These are phyloP conservation scores for Spheniscus mendiculus DNA, from an alignment of 2,113 vertebrate genomes.

Conservation along the genomic window DNA sequence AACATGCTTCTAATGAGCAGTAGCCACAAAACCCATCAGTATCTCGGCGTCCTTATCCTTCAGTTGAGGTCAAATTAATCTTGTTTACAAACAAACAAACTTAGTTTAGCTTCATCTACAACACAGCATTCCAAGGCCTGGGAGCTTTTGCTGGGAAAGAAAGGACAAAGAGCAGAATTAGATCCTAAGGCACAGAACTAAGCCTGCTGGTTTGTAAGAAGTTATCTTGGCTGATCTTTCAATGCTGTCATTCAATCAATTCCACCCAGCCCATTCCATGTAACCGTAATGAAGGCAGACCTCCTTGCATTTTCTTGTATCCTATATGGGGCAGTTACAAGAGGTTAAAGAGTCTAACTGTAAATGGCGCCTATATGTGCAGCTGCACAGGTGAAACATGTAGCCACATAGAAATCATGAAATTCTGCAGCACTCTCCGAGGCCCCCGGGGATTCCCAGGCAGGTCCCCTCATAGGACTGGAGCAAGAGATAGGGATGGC, in stretches of 20 bases:
- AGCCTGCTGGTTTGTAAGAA: not conserved
- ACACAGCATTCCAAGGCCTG: not conserved
- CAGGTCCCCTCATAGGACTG: fast-evolving
- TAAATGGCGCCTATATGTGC: not conserved
- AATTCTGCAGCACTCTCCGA: not conserved
- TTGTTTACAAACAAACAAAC: not conserved
- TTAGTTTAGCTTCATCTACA: not conserved
- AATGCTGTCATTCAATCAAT: not conserved
- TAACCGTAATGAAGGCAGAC: not conserved
- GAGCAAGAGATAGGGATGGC: not conserved
- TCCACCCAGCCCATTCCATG: not conserved
- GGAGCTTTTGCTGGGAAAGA: not conserved
- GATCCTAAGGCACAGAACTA: not conserved
- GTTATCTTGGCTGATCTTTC: not conserved
- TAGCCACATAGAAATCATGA: not conserved
- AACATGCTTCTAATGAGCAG: not conserved
- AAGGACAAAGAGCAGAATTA: not conserved
- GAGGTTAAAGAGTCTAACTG: not conserved
- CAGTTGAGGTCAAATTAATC: not conserved
- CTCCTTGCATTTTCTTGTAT: not conserved
- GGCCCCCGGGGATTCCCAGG: not conserved
- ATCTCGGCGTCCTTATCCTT: not conserved
- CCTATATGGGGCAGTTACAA: not conserved
- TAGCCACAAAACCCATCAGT: not conserved
- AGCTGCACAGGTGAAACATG: not conserved